These are phyloP conservation scores for Eurystomus gularis DNA, from an alignment of 2,113 vertebrate genomes.

Conservation along the genomic window DNA sequence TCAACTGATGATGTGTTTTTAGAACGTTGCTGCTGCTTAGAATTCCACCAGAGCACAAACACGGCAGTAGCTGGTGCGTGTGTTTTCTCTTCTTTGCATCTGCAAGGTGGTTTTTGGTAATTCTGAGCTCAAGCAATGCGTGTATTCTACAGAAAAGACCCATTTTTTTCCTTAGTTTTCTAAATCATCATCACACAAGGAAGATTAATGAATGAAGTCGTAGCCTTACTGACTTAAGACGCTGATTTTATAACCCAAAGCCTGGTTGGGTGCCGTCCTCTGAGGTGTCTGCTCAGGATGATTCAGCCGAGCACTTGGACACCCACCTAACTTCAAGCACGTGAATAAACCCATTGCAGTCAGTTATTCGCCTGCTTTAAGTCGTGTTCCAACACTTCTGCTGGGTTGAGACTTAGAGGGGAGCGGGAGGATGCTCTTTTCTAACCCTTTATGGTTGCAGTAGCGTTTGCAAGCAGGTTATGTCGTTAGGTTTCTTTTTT, in stretches of 20 bases:
- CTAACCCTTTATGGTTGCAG: neutral
- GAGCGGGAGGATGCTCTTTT: neutral
- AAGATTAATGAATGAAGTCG: neutral
- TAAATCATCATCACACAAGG: neutral
- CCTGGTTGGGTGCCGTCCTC: accelerated
- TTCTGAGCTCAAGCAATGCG: neutral
- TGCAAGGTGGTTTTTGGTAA: neutral
- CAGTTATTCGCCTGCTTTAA: neutral
- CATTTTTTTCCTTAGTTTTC: neutral
- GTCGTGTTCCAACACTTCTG: neutral
- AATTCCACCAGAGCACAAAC: neutral
- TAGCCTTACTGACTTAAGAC: neutral
- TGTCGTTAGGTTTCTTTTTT: neutral
- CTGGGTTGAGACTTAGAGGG: neutral
- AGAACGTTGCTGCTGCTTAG: neutral
- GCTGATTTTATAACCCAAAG: neutral
- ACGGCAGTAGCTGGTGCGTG: neutral
- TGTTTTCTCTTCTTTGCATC: neutral
- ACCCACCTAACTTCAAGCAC: neutral
- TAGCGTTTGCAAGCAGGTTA: neutral
- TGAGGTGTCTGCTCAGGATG: neutral
- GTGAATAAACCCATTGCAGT: neutral
- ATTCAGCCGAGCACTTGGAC: neutral
- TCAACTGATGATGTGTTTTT: neutral
- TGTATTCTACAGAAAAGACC: neutral